phyloP scores from a whole-genome alignment of 2,113 vertebrate genomes.

The Calidris pygmaea region DNA sequence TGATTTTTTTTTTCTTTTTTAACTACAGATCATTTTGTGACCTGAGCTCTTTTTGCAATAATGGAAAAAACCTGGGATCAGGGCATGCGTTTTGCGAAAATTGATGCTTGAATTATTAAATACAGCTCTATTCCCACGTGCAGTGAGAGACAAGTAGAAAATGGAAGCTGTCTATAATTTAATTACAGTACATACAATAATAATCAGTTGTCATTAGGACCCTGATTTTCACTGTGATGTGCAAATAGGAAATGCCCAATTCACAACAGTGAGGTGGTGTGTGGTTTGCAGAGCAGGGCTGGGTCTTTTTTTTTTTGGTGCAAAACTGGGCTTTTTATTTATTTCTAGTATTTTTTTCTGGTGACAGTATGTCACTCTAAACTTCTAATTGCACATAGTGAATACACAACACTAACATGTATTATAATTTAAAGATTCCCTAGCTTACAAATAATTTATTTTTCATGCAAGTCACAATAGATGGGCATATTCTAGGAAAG shows the following conservation, averaged over 20 bases:
- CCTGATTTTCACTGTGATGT: background rate
- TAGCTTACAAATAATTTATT: background rate
- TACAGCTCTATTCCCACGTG: background rate
- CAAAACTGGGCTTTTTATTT: background rate
- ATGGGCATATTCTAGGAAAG: background rate
- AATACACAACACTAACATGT: background rate
- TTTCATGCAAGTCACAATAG: background rate
- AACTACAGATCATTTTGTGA: background rate
- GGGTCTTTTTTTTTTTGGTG: background rate
- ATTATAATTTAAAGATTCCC: background rate
- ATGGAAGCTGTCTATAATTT: constrained; percentile 36
- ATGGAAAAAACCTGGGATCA: background rate
- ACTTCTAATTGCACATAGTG: background rate
- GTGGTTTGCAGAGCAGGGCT: background rate
- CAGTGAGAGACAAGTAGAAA: constrained; percentile 10
- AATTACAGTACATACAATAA: constrained; percentile 44
- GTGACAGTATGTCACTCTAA: background rate
- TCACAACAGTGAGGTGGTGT: background rate
- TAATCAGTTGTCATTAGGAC: constrained; percentile 30
- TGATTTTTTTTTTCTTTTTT: background rate
- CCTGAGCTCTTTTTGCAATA: background rate
- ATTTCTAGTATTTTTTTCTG: background rate
- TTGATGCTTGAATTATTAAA: constrained; percentile 48
- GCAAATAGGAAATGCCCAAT: background rate
- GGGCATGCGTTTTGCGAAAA: background rate